phyloP scores from a whole-genome alignment of 53 echinoderm and acorn worm genomes.

The Holothuria scabra region DNA sequence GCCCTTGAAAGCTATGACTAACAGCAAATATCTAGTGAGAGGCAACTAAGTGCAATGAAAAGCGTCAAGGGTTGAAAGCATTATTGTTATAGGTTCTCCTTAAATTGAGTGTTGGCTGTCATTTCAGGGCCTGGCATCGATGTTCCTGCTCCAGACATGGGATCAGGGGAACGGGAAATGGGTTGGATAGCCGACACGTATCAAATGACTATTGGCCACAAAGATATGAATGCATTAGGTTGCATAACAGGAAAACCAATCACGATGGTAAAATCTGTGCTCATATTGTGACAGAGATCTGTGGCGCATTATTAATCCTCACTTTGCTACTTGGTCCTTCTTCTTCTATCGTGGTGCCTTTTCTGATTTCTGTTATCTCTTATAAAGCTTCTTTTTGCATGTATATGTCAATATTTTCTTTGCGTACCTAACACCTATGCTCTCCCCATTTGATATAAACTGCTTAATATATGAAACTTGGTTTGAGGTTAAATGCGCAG shows the following conservation, averaged over 20 bases:
- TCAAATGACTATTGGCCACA: constrained; percentile 89
- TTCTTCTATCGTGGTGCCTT: background rate
- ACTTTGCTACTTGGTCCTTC: background rate
- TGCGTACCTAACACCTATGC: too few species aligned
- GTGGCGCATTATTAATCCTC: background rate
- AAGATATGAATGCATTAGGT: constrained; percentile 95
- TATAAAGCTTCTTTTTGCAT: too few species aligned
- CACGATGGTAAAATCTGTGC: constrained; percentile 68
- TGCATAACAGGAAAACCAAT: constrained; percentile 99
- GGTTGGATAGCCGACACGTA: constrained; percentile 99
- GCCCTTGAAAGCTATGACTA: too few species aligned
- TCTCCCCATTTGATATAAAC: too few species aligned
- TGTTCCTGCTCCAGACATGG: constrained; percentile 97
- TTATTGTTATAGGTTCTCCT: too few species aligned
- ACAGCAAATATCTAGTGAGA: too few species aligned
- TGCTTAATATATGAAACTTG: too few species aligned
- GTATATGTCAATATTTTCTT: too few species aligned
- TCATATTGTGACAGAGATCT: background rate
- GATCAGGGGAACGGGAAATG: constrained; percentile 93
- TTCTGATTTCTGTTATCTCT: background rate
- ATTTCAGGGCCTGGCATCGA: constrained; percentile 90
- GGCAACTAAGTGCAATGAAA: too few species aligned
- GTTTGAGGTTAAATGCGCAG: too few species aligned
- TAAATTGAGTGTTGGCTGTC: too few species aligned
- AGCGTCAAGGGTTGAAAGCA: too few species aligned